phyloP scores from a whole-genome alignment of 2,113 vertebrate genomes.

The Centropus unirufus region DNA sequence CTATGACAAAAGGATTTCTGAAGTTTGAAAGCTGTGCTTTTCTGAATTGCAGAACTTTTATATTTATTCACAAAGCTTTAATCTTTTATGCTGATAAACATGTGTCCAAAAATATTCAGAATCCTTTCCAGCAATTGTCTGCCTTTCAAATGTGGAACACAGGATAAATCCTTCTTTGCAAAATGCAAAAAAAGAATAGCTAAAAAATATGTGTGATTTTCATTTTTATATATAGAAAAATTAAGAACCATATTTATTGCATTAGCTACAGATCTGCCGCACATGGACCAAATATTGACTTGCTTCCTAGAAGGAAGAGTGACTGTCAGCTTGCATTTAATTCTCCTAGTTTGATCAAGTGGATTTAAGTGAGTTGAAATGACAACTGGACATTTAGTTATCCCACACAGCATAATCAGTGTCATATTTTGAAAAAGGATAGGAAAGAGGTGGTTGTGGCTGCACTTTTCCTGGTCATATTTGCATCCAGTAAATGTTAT shows the following conservation, averaged over 20 bases:
- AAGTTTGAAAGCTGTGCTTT: conserved; percentile 21
- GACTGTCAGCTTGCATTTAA: conserved; percentile 52
- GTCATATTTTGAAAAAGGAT: background rate
- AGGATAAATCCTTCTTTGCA: background rate
- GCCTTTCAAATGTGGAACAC: conserved; percentile 19
- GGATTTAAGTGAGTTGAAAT: conserved; percentile 46
- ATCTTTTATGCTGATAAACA: conserved; percentile 36
- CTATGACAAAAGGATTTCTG: conserved; percentile 19
- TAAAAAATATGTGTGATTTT: background rate
- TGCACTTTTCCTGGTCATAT: background rate
- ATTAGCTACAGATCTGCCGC: conserved; percentile 22
- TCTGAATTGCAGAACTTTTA: background rate
- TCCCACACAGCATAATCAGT: background rate
- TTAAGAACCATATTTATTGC: conserved; percentile 48
- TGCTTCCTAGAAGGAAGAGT: conserved; percentile 44
- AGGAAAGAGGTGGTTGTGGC: background rate
- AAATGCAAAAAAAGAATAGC: background rate
- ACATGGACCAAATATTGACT: background rate
- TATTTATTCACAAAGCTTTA: conserved; percentile 27
- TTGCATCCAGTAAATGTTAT: background rate
- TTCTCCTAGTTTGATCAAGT: conserved; percentile 15
- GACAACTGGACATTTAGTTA: conserved; percentile 26
- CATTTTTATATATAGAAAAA: background rate
- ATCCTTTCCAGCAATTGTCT: conserved; percentile 22
- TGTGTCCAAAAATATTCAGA: background rate